phyloP scores from a whole-genome alignment of 2,888 invertebrate species.

The Pyralis farinalis region DNA sequence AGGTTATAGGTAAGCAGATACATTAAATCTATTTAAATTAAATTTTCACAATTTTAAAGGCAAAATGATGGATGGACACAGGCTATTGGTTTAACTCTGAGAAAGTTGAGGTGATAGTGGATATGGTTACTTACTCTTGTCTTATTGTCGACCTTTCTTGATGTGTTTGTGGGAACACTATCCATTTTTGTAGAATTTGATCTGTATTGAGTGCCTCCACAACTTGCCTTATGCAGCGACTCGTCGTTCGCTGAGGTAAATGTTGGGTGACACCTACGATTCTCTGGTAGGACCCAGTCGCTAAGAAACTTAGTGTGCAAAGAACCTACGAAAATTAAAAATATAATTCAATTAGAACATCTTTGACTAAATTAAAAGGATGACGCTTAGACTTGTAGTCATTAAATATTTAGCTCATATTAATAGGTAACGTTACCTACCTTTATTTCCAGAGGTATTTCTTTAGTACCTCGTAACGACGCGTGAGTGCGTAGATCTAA shows the following conservation, averaged over 20 bases:
- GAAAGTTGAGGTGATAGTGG: too few species aligned
- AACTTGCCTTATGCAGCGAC: constrained; percentile 21
- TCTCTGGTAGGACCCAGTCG: constrained; percentile 19
- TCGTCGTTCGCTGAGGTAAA: constrained; percentile 17
- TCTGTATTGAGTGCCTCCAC: constrained; percentile 15
- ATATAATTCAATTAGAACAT: too few species aligned
- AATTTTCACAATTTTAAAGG: too few species aligned
- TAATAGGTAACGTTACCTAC: constrained; percentile 10
- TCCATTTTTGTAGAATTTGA: constrained; percentile 8
- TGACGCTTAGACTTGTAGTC: neutral
- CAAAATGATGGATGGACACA: too few species aligned
- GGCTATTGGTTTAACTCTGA: too few species aligned
- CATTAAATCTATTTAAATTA: too few species aligned
- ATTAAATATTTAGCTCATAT: neutral
- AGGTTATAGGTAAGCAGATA: too few species aligned
- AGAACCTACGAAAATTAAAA: constrained; percentile 10
- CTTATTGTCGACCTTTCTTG: constrained; percentile 14
- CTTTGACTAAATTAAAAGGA: too few species aligned
- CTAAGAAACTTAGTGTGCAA: constrained; percentile 17
- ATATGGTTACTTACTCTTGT: constrained; percentile 14
- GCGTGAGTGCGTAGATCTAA: constrained; percentile 7
- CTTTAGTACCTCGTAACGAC: constrained; percentile 11
- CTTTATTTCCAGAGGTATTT: constrained; percentile 15
- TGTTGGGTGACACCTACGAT: constrained; percentile 17
- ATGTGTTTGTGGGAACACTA: constrained; percentile 14